Conservation (phyloP, 2,888 invertebrate species). For the Leptopilina syphax region DNA sequence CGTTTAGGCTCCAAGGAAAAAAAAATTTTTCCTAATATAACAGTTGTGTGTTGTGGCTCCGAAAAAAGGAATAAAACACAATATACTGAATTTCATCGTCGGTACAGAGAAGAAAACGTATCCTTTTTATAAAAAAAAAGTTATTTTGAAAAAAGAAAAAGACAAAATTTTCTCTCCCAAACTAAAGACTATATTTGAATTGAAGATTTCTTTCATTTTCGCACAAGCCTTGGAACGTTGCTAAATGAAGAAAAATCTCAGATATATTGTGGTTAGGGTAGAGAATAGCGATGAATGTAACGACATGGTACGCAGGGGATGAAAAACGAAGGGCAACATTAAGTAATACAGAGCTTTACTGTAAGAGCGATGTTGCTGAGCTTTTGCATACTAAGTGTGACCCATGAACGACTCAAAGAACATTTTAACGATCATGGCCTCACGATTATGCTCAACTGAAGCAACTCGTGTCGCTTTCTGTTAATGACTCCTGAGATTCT, state of each 20-base stretch:
- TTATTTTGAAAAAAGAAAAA: not conserved
- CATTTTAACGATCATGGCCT: slow-evolving; percentile 31
- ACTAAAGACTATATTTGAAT: no score
- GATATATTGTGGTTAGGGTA: slow-evolving; percentile 29
- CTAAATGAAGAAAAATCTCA: slow-evolving; percentile 5
- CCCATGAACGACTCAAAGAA: slow-evolving; percentile 28
- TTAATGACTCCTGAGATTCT: slow-evolving; percentile 29
- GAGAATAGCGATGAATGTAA: slow-evolving; percentile 8
- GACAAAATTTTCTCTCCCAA: not conserved
- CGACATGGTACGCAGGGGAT: slow-evolving; percentile 9
- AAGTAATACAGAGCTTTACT: slow-evolving; percentile 28
- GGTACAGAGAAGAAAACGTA: not conserved
- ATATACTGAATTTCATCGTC: not conserved
- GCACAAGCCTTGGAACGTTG: no score
- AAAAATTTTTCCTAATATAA: not conserved
- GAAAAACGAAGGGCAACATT: slow-evolving; percentile 35
- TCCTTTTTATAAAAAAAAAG: not conserved
- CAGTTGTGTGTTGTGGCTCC: not conserved
- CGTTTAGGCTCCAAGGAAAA: not conserved
- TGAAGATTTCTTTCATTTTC: no score
- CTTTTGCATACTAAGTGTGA: slow-evolving; percentile 34
- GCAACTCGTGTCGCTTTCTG: slow-evolving; percentile 25
- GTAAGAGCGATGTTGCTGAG: slow-evolving; percentile 33
- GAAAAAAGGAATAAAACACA: no score
- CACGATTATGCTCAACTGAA: slow-evolving; percentile 34